Evolutionary conservation across 2,113 vertebrate species (phyloP).

Genomic region (Callaeas wilsoni): DNA sequence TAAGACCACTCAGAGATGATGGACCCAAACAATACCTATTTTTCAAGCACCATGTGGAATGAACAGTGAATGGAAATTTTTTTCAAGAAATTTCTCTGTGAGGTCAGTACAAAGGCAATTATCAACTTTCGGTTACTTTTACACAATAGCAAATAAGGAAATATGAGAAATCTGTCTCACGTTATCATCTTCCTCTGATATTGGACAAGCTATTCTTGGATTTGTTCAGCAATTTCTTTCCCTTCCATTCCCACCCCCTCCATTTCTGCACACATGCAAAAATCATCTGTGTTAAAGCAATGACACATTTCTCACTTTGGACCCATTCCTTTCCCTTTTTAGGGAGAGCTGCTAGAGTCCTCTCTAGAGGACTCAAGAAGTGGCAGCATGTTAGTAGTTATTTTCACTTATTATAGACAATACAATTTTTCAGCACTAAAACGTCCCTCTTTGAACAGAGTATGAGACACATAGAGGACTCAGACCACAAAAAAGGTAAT

Average conservation of each 20-base stretch:
- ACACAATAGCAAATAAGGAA: slow-evolving; percentile 58
- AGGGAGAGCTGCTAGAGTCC: neutral
- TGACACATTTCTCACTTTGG: neutral
- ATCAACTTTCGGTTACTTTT: slow-evolving; percentile 30
- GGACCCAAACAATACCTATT: neutral
- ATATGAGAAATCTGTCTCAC: slow-evolving; percentile 48
- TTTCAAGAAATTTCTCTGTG: neutral
- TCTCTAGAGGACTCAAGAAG: neutral
- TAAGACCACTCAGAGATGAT: neutral
- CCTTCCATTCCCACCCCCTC: slow-evolving; percentile 21
- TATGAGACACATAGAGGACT: neutral
- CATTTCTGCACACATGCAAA: slow-evolving; percentile 46
- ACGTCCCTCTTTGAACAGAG: rapidly evolving
- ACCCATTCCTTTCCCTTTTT: neutral
- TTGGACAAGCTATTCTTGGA: slow-evolving; percentile 57
- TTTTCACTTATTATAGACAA: neutral
- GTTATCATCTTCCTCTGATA: slow-evolving; percentile 70
- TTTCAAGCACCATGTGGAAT: neutral
- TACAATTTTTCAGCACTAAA: neutral
- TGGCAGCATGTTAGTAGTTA: neutral
- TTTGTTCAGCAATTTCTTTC: slow-evolving; percentile 28
- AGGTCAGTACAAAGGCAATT: neutral
- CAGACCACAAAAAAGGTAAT: neutral
- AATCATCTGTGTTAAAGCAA: neutral
- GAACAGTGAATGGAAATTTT: neutral